Percentiles rank a stretch among this genome's conserved stretches.
phyloP scores from a whole-genome alignment of 2,888 invertebrate genomes.

The Polyommatus iphigenia region DNA sequence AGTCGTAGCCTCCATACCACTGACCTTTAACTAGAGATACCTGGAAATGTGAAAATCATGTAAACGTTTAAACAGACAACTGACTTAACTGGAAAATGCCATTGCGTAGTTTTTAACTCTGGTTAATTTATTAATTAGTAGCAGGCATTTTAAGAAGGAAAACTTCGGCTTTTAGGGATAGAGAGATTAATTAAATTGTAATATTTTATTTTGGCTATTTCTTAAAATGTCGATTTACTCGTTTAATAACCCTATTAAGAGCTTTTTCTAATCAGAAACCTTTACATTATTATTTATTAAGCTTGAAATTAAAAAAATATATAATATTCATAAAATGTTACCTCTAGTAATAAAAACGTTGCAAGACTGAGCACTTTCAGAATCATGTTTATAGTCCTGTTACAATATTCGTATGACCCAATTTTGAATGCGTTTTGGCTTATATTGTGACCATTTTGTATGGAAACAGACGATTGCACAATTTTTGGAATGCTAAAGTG shows the following conservation, averaged over 20 bases:
- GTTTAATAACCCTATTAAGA: too few species aligned
- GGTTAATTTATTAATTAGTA: too few species aligned
- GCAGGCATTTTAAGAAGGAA: too few species aligned
- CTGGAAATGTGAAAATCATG: not conserved
- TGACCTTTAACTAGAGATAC: not conserved
- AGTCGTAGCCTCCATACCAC: constrained; percentile 24
- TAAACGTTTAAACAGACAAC: not conserved
- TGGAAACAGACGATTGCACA: not conserved
- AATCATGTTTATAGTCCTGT: constrained; percentile 28
- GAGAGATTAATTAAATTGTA: too few species aligned
- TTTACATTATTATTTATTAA: too few species aligned
- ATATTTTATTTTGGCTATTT: too few species aligned
- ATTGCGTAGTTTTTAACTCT: too few species aligned
- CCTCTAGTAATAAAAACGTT: constrained; percentile 14
- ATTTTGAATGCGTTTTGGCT: not conserved
- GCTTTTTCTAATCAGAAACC: too few species aligned
- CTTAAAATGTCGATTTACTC: too few species aligned
- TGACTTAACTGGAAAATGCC: not conserved
- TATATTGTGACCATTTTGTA: constrained; percentile 23
- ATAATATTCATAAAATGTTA: not conserved
- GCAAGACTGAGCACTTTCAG: constrained; percentile 13
- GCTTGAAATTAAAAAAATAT: not conserved
- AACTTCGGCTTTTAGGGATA: too few species aligned
- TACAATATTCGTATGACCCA: constrained; percentile 15
- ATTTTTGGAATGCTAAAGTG: constrained; percentile 2